Evolutionary conservation across 1,140 invertebrate species (phyloP), one percentile per base, ranked within the genome.

Genomic region (Stenopsyche tienmushanensis): DNA sequence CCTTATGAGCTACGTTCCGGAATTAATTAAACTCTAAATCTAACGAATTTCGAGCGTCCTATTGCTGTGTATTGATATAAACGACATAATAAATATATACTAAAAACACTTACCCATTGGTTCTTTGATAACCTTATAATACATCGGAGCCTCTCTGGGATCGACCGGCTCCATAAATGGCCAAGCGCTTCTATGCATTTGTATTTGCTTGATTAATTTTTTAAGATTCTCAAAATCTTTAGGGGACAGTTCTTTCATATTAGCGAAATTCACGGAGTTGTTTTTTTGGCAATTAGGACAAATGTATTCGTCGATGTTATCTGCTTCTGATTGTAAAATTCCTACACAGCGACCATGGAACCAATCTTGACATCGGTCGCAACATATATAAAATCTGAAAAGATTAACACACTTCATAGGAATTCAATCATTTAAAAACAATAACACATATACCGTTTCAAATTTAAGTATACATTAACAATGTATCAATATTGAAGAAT

Each of bases 321-420:
- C 93, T 3, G 94, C 95, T 77, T 98, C 95, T 2, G 89, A 91
- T 75, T 96, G 93, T 25, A 97, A 80, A 72, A 98, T 95, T 9
- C 96, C 96, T 7, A 99, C 96, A 78, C 97, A 99, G 54, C 92
- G 84, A 2, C 96, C 96, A 77, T 99, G 97, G 80, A 98, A 99
- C 97, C 97, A 99, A 78, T 98, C 95, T 78, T 98, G 93, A 80
- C 97, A 99, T 53, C 90, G 87, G 78, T 99, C 97, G 80, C 97
- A 99, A 72, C 94, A 97, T 73, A 99, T 98, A 76, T 96, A 96
- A 85, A 96, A 94, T 73, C 90, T 92, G 71, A 21, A 79, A 73
- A 70, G 66, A 63, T 49, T 39, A 20, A 18, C 57, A 42, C 5
- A 25, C 41, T 3, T 52, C 3, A 34, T 9, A 7, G n/a, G 23